Conservation (phyloP, 2,888 invertebrate species). For the Orchesella flavescens region DNA sequence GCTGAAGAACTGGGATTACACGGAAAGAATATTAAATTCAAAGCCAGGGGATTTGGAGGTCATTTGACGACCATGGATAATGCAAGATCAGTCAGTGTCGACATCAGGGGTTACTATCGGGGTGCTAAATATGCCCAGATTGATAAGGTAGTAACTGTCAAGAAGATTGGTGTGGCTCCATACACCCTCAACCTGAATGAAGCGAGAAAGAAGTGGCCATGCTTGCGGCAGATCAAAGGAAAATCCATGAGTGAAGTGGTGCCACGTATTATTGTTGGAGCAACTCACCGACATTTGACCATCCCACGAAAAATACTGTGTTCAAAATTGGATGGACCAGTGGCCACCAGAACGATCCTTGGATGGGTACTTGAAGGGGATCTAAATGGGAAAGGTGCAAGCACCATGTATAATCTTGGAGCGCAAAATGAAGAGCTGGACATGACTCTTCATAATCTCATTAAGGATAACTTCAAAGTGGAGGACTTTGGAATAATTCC, state of each 20-base stretch:
- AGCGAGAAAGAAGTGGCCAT: not conserved
- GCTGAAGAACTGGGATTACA: constrained; percentile 2
- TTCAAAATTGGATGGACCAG: not conserved
- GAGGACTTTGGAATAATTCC: constrained; percentile 19
- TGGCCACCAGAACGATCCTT: not conserved
- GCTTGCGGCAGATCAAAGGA: not conserved
- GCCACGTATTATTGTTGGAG: constrained; percentile 1
- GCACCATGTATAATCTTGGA: not conserved
- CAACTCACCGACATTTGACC: not conserved
- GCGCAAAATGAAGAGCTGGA: not conserved
- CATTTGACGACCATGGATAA: not conserved
- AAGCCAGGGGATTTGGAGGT: not conserved
- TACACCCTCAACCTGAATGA: constrained; percentile 11
- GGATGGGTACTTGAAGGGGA: constrained; percentile 1
- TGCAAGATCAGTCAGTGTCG: not conserved
- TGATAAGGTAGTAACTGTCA: not conserved
- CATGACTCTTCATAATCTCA: not conserved
- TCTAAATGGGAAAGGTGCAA: not conserved
- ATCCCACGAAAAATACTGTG: not conserved
- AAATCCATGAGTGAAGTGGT: not conserved
- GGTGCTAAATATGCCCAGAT: not conserved
- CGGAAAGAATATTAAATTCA: not conserved
- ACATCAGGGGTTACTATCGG: not conserved
- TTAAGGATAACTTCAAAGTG: not conserved
- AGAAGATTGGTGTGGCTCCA: not conserved